Conservation (phyloP, 2,888 invertebrate species). For the Cheilosia variabilis region DNA sequence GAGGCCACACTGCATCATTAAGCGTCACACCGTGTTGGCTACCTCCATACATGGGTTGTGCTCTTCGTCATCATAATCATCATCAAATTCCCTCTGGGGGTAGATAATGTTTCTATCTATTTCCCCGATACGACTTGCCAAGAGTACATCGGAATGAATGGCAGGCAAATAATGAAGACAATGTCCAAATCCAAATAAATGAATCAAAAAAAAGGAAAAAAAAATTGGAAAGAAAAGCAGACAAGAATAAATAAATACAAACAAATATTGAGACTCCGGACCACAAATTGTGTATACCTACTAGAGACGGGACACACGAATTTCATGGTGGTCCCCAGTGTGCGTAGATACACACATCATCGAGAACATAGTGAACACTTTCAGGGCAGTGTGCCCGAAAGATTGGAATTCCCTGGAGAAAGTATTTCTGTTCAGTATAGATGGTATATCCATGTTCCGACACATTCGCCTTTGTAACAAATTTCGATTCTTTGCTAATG, state of each 20-base stretch:
- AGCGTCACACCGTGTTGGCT: slow-evolving; percentile 61
- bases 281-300: slow-evolving; percentile 35
- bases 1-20: slow-evolving; percentile 61
- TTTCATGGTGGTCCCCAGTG: slow-evolving; percentile 72
- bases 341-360: slow-evolving; percentile 64
- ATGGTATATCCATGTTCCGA: slow-evolving; percentile 60
- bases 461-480: slow-evolving; percentile 68
- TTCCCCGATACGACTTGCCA: slow-evolving; percentile 49
- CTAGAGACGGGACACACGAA: slow-evolving; percentile 52
- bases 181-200: slow-evolving; percentile 74
- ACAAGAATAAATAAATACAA: slow-evolving; percentile 73
- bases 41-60: slow-evolving; percentile 28
- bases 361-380: slow-evolving; percentile 57
- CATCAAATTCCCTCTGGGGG: slow-evolving; percentile 59
- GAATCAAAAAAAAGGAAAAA: slow-evolving; percentile 47
- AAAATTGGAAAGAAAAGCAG: slow-evolving; percentile 68
- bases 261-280: slow-evolving; percentile 63
- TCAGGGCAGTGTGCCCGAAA: slow-evolving; percentile 52
- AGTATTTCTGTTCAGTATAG: slow-evolving; percentile 36
- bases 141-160: slow-evolving; percentile 56
- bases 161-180: slow-evolving; percentile 72
- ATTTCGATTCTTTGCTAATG: slow-evolving; percentile 70
- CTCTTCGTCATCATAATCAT: slow-evolving; percentile 43
- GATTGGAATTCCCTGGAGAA: slow-evolving; percentile 72
- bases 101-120: slow-evolving; percentile 75